Conservation (phyloP, 2,888 invertebrate species). For the Falcaria lacertinaria region DNA sequence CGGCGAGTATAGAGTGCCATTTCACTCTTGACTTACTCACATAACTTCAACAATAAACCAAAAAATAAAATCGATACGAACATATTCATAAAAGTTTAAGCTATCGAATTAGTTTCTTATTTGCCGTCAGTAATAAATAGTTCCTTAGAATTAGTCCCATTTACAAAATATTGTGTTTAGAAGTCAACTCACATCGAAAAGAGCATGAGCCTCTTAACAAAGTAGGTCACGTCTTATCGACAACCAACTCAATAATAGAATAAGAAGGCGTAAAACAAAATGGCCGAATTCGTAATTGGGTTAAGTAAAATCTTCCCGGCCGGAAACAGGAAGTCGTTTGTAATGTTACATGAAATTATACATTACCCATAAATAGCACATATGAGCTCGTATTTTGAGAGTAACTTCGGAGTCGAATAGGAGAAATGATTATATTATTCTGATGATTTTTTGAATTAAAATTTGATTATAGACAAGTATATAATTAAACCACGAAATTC, state of each 20-base stretch:
- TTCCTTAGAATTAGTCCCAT: too few species aligned
- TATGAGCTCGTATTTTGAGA: neutral
- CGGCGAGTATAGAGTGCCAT: too few species aligned
- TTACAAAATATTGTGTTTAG: too few species aligned
- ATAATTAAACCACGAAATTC: too few species aligned
- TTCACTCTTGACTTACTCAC: too few species aligned
- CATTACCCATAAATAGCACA: neutral
- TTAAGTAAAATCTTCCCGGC: slow-evolving; percentile 9
- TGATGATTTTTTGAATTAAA: neutral
- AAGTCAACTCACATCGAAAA: neutral
- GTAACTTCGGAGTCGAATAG: too few species aligned
- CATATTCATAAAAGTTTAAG: too few species aligned
- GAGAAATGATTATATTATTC: neutral
- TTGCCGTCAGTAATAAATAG: too few species aligned
- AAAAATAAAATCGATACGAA: too few species aligned
- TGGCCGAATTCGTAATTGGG: slow-evolving; percentile 11
- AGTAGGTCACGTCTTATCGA: neutral
- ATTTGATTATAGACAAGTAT: too few species aligned
- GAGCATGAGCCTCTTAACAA: neutral
- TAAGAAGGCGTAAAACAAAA: slow-evolving; percentile 7
- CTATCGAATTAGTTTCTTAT: too few species aligned
- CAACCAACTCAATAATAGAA: slow-evolving; percentile 8
- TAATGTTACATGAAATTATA: neutral
- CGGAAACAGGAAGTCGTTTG: neutral
- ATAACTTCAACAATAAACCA: too few species aligned